A percentile compares a stretch with the other conserved stretches of the same genome.
Evolutionary conservation across 2,113 vertebrate genomes (phyloP).

Genomic region (Antechinus flavipes): DNA sequence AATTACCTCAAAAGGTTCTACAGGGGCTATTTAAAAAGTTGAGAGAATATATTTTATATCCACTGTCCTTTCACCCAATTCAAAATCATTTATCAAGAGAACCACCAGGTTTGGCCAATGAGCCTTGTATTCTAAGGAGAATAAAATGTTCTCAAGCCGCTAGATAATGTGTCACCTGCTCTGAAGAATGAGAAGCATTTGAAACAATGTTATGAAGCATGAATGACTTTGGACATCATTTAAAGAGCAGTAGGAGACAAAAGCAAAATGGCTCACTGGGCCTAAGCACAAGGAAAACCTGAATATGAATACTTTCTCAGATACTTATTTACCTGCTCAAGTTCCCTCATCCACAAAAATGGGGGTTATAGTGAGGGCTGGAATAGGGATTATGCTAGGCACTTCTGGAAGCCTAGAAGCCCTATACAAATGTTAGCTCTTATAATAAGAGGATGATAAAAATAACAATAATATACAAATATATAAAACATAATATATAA

Average conservation of each 20-base stretch:
- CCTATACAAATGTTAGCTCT: neutral
- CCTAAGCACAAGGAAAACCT: neutral
- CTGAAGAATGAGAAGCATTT: neutral
- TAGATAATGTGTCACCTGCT: too few relatives aligned
- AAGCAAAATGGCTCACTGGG: too few relatives aligned
- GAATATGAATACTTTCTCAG: neutral
- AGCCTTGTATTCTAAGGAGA: neutral
- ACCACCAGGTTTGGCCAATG: too few relatives aligned
- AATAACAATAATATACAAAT: too few relatives aligned
- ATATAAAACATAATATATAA: neutral
- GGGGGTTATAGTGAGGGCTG: neutral
- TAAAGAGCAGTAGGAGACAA: too few relatives aligned
- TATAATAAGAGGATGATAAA: too few relatives aligned
- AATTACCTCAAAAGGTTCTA: too few relatives aligned
- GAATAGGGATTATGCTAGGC: neutral
- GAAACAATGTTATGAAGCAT: neutral
- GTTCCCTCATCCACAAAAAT: neutral
- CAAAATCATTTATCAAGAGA: too few relatives aligned
- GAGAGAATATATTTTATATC: too few relatives aligned
- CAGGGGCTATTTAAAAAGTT: too few relatives aligned
- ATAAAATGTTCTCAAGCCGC: too few relatives aligned
- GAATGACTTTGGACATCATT: neutral
- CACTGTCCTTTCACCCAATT: too few relatives aligned
- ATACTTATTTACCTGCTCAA: neutral
- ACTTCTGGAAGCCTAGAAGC: neutral